Conservation (phyloP, 2,113 vertebrate species). For the Triplophysa siluroides region DNA sequence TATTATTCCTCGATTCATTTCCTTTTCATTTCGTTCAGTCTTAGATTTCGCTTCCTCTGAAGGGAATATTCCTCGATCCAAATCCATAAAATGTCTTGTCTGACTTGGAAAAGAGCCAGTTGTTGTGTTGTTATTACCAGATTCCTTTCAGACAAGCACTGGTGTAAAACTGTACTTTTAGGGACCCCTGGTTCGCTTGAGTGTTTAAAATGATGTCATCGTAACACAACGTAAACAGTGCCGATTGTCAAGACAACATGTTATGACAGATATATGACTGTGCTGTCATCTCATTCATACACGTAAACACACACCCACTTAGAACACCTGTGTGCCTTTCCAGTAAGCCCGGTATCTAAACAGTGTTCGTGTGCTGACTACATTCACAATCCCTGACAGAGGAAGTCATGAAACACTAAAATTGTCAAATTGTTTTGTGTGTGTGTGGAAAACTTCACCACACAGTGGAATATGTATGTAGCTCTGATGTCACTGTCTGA, state of each 20-base stretch:
- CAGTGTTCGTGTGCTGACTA: constrained; percentile 22
- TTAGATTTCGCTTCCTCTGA: neutral
- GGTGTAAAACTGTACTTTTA: neutral
- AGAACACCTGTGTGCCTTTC: constrained; percentile 12
- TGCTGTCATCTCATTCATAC: constrained; percentile 7
- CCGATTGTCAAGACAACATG: constrained; percentile 9
- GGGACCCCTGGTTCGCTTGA: neutral
- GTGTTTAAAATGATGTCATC: neutral
- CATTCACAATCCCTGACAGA: constrained; percentile 14
- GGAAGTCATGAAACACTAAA: constrained; percentile 27
- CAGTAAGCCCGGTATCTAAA: constrained; percentile 20
- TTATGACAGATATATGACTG: constrained; percentile 30
- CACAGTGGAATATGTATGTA: constrained; percentile 7
- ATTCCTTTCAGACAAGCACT: too few species aligned
- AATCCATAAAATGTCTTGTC: neutral
- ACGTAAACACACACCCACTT: constrained; percentile 43
- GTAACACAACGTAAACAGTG: neutral
- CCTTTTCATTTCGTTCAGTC: neutral
- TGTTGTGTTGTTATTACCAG: too few species aligned
- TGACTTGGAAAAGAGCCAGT: neutral
- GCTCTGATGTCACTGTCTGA: constrained; percentile 12
- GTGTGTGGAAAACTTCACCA: neutral
- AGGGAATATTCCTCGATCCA: neutral
- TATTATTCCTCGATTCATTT: neutral
- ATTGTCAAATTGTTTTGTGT: constrained; percentile 24